Percentiles rank a stretch among this genome's conserved stretches.
Conservation (phyloP, 1,140 invertebrate species). For the Chironomus tepperi region DNA sequence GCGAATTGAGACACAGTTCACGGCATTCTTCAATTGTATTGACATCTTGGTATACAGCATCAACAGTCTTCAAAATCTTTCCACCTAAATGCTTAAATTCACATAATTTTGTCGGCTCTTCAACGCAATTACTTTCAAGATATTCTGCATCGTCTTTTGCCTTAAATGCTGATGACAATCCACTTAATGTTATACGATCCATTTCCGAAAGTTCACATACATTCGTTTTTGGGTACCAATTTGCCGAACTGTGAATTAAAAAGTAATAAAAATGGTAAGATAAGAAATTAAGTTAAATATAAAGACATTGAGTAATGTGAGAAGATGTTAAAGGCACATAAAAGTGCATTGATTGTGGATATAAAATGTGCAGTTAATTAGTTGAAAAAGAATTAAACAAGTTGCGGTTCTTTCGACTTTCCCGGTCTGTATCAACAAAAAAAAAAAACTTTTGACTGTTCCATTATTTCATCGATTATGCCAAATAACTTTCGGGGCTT, state of each 20-base stretch:
- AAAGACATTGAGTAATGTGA: not conserved
- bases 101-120: conserved; percentile 83
- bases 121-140: conserved; percentile 82
- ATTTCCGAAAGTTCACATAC: conserved; percentile 82
- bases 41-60: conserved; percentile 85
- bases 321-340: not conserved
- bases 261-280: conserved; percentile 28
- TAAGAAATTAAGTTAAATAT: not conserved
- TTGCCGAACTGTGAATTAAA: conserved; percentile 69
- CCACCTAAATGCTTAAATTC: conserved; percentile 84
- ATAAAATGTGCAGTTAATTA: conserved; percentile 8
- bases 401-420: not conserved
- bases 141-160: conserved; percentile 66
- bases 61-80: conserved; percentile 85
- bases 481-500: not conserved
- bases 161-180: conserved; percentile 57
- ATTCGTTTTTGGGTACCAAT: conserved; percentile 75
- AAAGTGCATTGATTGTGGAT: not conserved
- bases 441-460: too few relatives aligned
- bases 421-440: not conserved
- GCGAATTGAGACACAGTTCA: conserved; percentile 78
- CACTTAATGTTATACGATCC: conserved; percentile 77
- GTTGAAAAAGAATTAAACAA: not conserved
- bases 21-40: conserved; percentile 76
- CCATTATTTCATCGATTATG: conserved; percentile 9